phyloP scores from a whole-genome alignment of 2,113 vertebrate genomes.

The Cyanoliseus patagonus region DNA sequence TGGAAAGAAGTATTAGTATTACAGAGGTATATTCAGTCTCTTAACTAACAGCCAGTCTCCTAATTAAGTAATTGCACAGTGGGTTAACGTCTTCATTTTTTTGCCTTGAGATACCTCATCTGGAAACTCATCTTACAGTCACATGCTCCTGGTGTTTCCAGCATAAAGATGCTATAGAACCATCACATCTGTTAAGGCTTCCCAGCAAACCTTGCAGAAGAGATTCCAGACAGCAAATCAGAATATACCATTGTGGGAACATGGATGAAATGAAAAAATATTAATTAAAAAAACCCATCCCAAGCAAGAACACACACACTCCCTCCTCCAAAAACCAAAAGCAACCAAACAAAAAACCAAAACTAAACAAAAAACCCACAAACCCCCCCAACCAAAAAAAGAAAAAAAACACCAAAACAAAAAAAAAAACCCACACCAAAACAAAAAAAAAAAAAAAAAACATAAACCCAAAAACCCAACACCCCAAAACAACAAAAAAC shows the following conservation, averaged over 20 bases:
- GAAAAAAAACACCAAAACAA: no score
- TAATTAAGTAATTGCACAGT: neutral
- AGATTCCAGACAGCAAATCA: neutral
- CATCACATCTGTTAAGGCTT: neutral
- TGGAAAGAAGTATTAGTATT: neutral
- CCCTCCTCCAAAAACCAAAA: no score
- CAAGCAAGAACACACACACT: neutral
- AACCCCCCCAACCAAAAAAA: no score
- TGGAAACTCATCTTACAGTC: neutral
- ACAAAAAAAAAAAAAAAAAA: no score
- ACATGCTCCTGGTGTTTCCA: neutral
- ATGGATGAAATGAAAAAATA: neutral
- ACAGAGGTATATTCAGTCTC: neutral
- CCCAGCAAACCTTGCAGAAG: neutral
- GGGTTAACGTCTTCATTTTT: neutral
- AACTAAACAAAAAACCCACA: no score
- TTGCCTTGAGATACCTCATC: neutral
- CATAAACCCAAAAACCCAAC: no score
- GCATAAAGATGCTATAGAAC: neutral
- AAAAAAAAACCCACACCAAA: no score
- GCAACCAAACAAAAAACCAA: neutral
- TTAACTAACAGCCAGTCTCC: neutral
- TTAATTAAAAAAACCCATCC: neutral
- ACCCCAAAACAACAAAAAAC: neutral
- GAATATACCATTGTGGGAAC: neutral